Evolutionary conservation across 2,797 vertebrate genomes (phyloP).

Genomic region (Sebastes minor): DNA sequence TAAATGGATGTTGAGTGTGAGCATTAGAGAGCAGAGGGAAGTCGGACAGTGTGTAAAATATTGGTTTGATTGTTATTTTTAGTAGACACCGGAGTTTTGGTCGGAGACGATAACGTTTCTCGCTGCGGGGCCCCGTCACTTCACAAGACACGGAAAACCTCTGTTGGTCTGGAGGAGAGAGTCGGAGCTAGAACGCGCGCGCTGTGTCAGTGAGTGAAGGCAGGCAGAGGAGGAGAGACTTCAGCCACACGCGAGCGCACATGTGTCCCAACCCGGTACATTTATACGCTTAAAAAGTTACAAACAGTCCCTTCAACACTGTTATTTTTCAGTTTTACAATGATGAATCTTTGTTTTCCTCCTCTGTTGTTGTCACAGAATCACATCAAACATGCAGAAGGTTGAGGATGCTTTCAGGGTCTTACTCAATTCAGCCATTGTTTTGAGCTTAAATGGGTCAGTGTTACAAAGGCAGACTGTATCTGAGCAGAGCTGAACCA

Average conservation of each 20-base stretch:
- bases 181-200: too few species aligned
- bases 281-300: too few species aligned
- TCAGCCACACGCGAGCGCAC: too few species aligned
- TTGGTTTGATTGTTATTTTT: conserved; percentile 23
- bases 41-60: background rate
- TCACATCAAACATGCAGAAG: conserved; percentile 20
- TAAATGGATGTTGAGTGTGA: background rate
- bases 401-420: conserved; percentile 31
- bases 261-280: too few species aligned
- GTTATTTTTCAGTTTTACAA: background rate
- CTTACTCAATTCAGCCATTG: conserved; percentile 59
- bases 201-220: too few species aligned
- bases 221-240: too few species aligned
- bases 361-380: background rate
- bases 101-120: too few species aligned
- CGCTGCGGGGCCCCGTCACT: too few species aligned
- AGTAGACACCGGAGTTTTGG: background rate
- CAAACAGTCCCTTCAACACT: background rate
- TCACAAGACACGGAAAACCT: too few species aligned
- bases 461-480: conserved; percentile 65
- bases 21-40: background rate
- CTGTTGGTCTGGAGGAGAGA: too few species aligned
- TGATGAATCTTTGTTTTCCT: background rate
- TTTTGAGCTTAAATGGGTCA: conserved; percentile 67
- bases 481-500: conserved; percentile 25